phyloP scores from a whole-genome alignment of 2,888 invertebrate species.

The Melolontha melolontha region DNA sequence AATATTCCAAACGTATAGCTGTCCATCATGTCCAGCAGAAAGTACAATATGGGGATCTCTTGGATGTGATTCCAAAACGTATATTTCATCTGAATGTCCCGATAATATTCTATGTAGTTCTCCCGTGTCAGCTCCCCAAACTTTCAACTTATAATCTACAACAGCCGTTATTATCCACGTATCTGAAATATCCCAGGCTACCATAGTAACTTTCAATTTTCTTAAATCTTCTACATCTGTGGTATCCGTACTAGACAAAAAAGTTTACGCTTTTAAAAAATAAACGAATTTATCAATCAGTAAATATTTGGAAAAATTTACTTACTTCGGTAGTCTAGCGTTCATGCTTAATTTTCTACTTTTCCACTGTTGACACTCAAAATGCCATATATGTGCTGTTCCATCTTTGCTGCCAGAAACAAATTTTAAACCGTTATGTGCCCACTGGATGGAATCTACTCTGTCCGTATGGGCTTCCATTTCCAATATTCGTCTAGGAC shows the following conservation, averaged over 20 bases:
- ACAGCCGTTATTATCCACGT: constrained; percentile 90
- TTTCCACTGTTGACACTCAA: constrained; percentile 91
- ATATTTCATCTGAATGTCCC: constrained; percentile 93
- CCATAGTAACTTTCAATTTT: constrained; percentile 91
- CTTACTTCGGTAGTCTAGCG: constrained; percentile 71
- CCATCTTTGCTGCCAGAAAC: constrained; percentile 97
- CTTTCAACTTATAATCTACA: constrained; percentile 83
- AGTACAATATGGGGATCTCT: constrained; percentile 84
- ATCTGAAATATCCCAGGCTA: constrained; percentile 94
- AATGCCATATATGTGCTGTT: constrained; percentile 92
- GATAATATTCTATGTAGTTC: constrained; percentile 75
- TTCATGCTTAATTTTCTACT: constrained; percentile 80
- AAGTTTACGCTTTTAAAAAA: constrained; percentile 33
- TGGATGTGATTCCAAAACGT: constrained; percentile 94
- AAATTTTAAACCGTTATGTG: constrained; percentile 87
- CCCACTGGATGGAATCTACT: constrained; percentile 97
- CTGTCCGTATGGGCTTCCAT: constrained; percentile 88
- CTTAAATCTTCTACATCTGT: constrained; percentile 67
- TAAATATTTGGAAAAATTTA: not conserved
- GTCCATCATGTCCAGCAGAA: constrained; percentile 97
- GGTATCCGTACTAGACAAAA: constrained; percentile 22
- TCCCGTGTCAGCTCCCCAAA: constrained; percentile 83
- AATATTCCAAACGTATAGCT: constrained; percentile 88
- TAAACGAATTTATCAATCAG: constrained; percentile 6
- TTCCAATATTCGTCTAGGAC: constrained; percentile 82